These are phyloP conservation scores for Lypha dubia DNA, from an alignment of 2,888 invertebrate genomes.

Conservation along the genomic window DNA sequence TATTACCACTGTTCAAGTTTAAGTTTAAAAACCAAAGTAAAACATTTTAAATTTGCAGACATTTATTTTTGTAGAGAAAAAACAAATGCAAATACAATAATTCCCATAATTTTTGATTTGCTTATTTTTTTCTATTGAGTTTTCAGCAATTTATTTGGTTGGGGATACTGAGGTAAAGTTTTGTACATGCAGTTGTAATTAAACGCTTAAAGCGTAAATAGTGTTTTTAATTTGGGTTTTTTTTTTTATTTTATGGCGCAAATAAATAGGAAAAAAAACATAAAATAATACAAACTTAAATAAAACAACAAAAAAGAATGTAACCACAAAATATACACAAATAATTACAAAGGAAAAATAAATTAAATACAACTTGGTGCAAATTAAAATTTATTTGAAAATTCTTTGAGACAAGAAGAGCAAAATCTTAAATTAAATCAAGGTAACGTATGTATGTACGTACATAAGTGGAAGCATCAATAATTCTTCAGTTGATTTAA, in stretches of 20 bases:
- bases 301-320: background rate
- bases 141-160: constrained; percentile 21
- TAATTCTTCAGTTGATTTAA: background rate
- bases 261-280: background rate
- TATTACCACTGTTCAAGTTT: background rate
- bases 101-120: constrained; percentile 23
- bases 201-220: constrained; percentile 32
- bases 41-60: background rate
- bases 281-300: background rate
- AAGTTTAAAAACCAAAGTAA: background rate
- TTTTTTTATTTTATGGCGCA: background rate
- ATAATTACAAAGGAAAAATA: background rate
- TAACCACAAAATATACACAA: background rate
- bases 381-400: background rate
- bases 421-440: background rate
- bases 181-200: constrained; percentile 57
- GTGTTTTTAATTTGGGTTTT: constrained; percentile 11
- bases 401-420: background rate
- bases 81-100: background rate
- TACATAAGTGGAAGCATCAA: background rate
- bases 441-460: background rate
- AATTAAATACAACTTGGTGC: background rate
- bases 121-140: constrained; percentile 1
- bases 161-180: constrained; percentile 16
- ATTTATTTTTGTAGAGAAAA: background rate